Evolutionary conservation across 2,797 vertebrate genomes (phyloP).

Genomic region (Diglossa cyanea): DNA sequence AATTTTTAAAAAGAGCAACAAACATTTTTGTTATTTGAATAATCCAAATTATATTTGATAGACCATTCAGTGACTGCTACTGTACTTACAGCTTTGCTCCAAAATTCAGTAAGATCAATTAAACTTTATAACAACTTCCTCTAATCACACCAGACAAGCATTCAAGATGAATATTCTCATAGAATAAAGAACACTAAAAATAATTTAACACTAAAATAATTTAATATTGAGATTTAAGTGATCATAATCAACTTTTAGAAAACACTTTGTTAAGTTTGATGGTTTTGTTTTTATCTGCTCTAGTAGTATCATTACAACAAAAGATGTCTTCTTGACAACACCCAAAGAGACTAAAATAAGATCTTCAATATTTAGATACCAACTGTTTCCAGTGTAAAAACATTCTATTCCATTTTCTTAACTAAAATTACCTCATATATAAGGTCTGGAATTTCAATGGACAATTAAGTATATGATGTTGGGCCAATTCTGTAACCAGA

Average conservation of each 20-base stretch:
- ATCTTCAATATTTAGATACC: not conserved
- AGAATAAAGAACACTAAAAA: conserved; percentile 14
- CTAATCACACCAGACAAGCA: conserved; percentile 1
- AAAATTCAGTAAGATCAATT: not conserved
- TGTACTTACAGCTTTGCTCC: not conserved
- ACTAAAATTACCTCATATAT: not conserved
- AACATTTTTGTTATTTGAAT: not conserved
- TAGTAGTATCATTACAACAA: not conserved
- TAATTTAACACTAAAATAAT: too few species aligned
- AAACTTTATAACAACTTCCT: not conserved
- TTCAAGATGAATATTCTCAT: not conserved
- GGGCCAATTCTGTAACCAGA: not conserved
- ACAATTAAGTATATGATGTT: not conserved
- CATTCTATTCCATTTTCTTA: not conserved
- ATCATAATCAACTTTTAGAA: not conserved
- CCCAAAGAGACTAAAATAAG: not conserved
- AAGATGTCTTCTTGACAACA: not conserved
- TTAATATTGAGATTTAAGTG: conserved; percentile 1
- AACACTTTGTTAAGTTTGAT: not conserved
- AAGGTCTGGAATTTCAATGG: not conserved
- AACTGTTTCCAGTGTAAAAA: not conserved
- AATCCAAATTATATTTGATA: not conserved
- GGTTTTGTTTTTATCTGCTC: not conserved
- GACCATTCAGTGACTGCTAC: not conserved
- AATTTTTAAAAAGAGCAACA: not conserved